Evolutionary conservation across 1,140 invertebrate species (phyloP).

Genomic region (Cherax quadricarinatus): DNA sequence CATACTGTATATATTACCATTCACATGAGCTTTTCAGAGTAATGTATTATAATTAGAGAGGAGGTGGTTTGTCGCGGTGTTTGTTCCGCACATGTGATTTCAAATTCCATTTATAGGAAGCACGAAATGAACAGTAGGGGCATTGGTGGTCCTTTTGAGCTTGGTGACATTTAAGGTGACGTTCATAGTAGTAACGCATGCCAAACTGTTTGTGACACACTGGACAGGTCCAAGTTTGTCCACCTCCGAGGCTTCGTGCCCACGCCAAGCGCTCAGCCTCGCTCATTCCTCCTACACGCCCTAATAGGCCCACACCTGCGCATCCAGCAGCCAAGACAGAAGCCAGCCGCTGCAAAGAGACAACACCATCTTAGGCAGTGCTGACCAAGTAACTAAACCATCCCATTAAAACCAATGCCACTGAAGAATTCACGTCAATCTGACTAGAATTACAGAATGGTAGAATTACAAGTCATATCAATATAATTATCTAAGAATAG

Average conservation of each 20-base stretch:
- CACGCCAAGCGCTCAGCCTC: constrained; percentile 37
- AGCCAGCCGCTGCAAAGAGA: constrained; percentile 62
- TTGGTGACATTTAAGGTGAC: constrained; percentile 70
- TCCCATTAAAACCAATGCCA: neutral
- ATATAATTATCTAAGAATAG: neutral
- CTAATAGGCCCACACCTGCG: constrained; percentile 38
- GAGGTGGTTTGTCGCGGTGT: constrained; percentile 66
- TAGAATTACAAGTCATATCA: neutral
- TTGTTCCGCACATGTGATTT: constrained; percentile 69
- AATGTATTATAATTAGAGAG: constrained; percentile 23
- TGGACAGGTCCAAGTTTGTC: constrained; percentile 60
- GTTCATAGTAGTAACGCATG: constrained; percentile 72
- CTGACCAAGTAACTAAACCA: constrained; percentile 2
- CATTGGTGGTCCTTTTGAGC: constrained; percentile 69
- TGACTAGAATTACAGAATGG: neutral
- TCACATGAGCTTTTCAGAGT: neutral
- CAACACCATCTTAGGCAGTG: constrained; percentile 61
- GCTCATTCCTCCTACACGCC: constrained; percentile 30
- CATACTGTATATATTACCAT: neutral
- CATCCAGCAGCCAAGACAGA: constrained; percentile 43
- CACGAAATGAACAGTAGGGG: constrained; percentile 68
- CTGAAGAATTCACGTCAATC: neutral
- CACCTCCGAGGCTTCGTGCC: constrained; percentile 29
- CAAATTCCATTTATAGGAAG: constrained; percentile 72
- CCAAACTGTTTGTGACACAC: constrained; percentile 70